A percentile compares a stretch with the other conserved stretches of the same genome.
Evolutionary conservation across 2,113 vertebrate species (phyloP).

Genomic region (Potamarius usumacintae): DNA sequence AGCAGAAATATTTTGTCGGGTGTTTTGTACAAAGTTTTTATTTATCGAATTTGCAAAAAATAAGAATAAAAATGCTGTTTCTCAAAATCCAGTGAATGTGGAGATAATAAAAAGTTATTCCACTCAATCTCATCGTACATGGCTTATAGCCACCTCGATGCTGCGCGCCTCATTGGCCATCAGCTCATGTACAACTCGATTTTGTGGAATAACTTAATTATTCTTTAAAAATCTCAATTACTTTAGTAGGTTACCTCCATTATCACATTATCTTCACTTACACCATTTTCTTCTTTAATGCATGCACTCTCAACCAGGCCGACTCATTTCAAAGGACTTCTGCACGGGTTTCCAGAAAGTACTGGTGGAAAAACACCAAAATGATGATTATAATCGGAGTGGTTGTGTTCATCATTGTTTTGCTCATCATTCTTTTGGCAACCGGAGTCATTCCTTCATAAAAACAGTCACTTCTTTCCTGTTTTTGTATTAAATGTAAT

Average conservation of each 20-base stretch:
- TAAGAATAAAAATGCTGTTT: no score
- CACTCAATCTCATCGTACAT: no score
- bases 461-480: not conserved
- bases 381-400: conserved; percentile 76
- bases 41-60: no score
- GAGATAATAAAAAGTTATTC: no score
- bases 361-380: conserved; percentile 80
- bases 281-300: conserved; percentile 49
- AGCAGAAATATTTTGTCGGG: no score
- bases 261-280: not conserved
- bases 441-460: conserved; percentile 68
- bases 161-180: no score
- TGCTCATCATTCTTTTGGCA: conserved; percentile 79
- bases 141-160: no score
- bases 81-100: no score
- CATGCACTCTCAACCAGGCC: conserved; percentile 63
- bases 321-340: conserved; percentile 76
- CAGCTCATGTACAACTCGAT: no score
- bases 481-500: not conserved
- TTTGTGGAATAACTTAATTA: no score
- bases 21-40: no score
- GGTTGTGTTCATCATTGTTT: conserved; percentile 67
- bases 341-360: conserved; percentile 73
- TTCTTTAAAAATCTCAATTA: not conserved
- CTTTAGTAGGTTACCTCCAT: not conserved